Evolutionary conservation across 1,140 invertebrate genomes (phyloP).

Genomic region (Glossosoma conforme): DNA sequence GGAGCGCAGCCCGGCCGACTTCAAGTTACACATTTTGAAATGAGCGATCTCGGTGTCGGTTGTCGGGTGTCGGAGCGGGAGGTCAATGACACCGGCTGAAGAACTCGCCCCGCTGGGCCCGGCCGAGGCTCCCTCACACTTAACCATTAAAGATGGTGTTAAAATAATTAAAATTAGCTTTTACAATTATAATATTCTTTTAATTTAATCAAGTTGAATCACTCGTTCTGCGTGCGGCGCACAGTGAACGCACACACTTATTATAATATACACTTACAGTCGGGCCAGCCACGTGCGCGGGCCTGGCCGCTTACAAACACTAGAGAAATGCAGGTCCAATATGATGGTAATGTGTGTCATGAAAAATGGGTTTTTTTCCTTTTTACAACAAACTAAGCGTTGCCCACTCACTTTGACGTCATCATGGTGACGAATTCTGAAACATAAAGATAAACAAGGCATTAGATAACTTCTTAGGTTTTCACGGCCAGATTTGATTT

Average conservation of each 20-base stretch:
- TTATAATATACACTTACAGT: slow-evolving; percentile 33
- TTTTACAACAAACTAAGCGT: slow-evolving; percentile 44
- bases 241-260: slow-evolving; percentile 29
- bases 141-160: slow-evolving; percentile 32
- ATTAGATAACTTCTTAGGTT: no score
- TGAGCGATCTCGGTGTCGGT: background rate
- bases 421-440: slow-evolving; percentile 98
- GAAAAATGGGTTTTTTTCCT: slow-evolving; percentile 50
- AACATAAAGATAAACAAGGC: slow-evolving; percentile 51
- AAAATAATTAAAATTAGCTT: slow-evolving; percentile 33
- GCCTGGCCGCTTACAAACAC: slow-evolving; percentile 40
- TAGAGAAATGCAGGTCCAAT: slow-evolving; percentile 55
- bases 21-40: slow-evolving; percentile 27
- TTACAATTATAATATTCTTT: slow-evolving; percentile 32
- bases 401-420: slow-evolving; percentile 87
- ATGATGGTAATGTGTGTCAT: slow-evolving; percentile 53
- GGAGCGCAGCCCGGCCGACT: slow-evolving; percentile 1
- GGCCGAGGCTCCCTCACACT: no score
- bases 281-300: slow-evolving; percentile 17
- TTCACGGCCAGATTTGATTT: no score
- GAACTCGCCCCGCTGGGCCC: no score
- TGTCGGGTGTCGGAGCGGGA: background rate
- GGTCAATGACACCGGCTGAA: no score
- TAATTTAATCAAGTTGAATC: slow-evolving; percentile 30
- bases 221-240: slow-evolving; percentile 28